These are phyloP conservation scores for Sardina pilchardus DNA, from an alignment of 2,113 vertebrate genomes.

Conservation along the genomic window DNA sequence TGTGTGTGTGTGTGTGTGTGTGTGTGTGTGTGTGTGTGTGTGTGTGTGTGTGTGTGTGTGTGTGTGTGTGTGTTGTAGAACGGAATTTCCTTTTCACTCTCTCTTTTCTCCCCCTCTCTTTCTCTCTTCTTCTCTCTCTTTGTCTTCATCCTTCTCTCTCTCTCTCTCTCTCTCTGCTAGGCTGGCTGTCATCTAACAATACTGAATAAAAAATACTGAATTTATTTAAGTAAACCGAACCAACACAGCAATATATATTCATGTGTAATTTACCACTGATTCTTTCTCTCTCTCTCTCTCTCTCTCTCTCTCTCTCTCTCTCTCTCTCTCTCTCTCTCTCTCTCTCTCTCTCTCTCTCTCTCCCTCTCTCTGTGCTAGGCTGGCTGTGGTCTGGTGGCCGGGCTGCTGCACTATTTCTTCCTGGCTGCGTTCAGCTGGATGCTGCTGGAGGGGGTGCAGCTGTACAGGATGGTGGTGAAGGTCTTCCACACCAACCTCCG, in stretches of 20 bases:
- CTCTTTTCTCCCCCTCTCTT: neutral
- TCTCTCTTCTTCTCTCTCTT: neutral
- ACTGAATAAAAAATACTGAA: too few species aligned
- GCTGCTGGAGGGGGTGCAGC: conserved; percentile 84
- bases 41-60: too few species aligned
- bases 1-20: conserved; percentile 19
- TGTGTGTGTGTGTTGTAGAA: too few species aligned
- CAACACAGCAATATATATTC: too few species aligned
- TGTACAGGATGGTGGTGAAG: conserved; percentile 84
- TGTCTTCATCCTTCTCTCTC: neutral
- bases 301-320: neutral
- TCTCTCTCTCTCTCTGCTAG: neutral
- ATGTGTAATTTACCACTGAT: too few species aligned
- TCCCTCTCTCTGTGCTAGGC: conserved; percentile 55
- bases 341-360: neutral
- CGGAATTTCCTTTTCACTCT: too few species aligned
- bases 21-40: neutral
- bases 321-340: neutral
- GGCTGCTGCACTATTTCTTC: conserved; percentile 81
- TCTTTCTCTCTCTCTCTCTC: neutral
- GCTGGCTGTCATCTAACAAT: too few species aligned
- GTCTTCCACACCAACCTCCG: conserved; percentile 80
- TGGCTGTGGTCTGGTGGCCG: conserved; percentile 78
- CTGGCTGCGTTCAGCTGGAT: conserved; percentile 85
- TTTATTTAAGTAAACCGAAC: too few species aligned